A percentile compares a stretch with the other conserved stretches of the same genome.
Conservation (phyloP, 2,888 invertebrate genomes). For the Cantharis flavilabris region DNA sequence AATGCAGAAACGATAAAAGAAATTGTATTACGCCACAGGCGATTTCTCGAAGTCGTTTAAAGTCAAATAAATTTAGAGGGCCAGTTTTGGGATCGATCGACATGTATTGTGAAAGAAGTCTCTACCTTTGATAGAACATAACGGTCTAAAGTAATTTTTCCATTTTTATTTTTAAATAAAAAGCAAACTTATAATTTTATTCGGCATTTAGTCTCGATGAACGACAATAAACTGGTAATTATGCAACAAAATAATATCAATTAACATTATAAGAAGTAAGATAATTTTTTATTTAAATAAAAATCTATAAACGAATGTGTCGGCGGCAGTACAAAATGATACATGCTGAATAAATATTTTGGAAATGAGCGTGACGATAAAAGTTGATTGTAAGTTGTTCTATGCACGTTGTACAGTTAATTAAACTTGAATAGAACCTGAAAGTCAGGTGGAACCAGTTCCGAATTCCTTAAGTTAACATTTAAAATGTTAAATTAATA, state of each 20-base stretch:
- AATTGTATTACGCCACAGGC: neutral
- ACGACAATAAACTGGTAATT: neutral
- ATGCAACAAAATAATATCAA: neutral
- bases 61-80: neutral
- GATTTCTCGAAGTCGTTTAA: neutral
- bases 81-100: too few relatives aligned
- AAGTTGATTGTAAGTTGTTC: neutral
- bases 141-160: neutral
- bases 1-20: too few relatives aligned
- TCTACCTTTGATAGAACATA: too few relatives aligned
- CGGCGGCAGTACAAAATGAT: neutral
- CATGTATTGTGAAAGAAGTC: too few relatives aligned
- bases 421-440: conserved; percentile 14
- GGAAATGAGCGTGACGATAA: neutral
- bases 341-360: neutral
- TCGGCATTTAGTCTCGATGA: neutral
- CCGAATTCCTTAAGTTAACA: conserved; percentile 16
- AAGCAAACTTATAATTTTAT: too few relatives aligned
- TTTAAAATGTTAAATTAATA: conserved; percentile 17
- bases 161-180: too few relatives aligned
- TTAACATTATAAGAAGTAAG: neutral
- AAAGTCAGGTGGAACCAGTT: conserved; percentile 21
- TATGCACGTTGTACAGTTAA: conserved; percentile 9
- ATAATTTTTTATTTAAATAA: neutral
- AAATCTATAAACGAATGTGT: neutral